Evolutionary conservation across 2,888 invertebrate genomes (phyloP).

Genomic region (Drosophila paramelanica): DNA sequence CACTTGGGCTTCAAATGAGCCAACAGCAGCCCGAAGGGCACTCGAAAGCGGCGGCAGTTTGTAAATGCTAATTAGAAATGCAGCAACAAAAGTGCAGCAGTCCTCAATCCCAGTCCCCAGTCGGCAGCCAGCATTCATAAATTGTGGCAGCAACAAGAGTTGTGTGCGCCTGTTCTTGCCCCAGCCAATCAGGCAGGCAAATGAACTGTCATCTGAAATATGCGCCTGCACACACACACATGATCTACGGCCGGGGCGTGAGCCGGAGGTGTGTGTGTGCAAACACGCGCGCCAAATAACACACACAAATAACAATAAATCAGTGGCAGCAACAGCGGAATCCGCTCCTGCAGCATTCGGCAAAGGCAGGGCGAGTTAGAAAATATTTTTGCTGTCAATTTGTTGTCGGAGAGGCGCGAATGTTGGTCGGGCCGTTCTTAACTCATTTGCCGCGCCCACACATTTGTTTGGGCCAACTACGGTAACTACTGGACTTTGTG

Average conservation of each 20-base stretch:
- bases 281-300: constrained; percentile 61
- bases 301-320: constrained; percentile 62
- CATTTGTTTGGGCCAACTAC: constrained; percentile 56
- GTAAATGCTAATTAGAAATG: constrained; percentile 76
- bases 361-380: constrained; percentile 53
- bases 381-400: constrained; percentile 70
- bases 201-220: constrained; percentile 76
- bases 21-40: constrained; percentile 36
- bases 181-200: constrained; percentile 66
- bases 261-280: constrained; percentile 54
- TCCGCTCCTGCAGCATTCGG: constrained; percentile 9
- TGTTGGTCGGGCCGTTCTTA: constrained; percentile 34
- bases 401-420: constrained; percentile 49
- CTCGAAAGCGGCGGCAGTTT: constrained; percentile 54
- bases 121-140: constrained; percentile 39
- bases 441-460: constrained; percentile 66
- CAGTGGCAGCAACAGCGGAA: constrained; percentile 28
- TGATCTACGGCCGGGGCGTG: constrained; percentile 70
- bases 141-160: constrained; percentile 36
- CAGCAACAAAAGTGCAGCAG: constrained; percentile 43
- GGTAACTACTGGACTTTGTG: constrained; percentile 21
- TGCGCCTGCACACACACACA: constrained; percentile 31
- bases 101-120: constrained; percentile 1
- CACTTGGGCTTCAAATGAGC: constrained; percentile 61
- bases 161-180: constrained; percentile 17